Evolutionary conservation across 2,113 vertebrate genomes (phyloP).

Genomic region (Melanostigma gelatinosum): DNA sequence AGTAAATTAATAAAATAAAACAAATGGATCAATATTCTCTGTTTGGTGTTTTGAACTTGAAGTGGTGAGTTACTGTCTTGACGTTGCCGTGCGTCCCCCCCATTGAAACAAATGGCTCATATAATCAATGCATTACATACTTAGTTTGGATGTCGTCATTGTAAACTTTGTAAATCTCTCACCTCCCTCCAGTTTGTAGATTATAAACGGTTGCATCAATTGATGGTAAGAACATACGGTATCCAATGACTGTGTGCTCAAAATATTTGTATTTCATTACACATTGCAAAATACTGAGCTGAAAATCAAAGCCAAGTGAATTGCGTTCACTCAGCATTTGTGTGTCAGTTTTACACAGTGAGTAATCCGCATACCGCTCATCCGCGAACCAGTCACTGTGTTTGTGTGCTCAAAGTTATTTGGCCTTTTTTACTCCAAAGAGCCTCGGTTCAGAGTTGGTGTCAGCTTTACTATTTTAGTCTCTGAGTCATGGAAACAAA

Average conservation of each 20-base stretch:
- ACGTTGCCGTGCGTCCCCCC: not conserved
- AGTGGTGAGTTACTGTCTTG: constrained; percentile 7
- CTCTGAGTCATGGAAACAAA: constrained; percentile 72
- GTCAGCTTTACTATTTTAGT: constrained; percentile 63
- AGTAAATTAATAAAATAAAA: constrained; percentile 4
- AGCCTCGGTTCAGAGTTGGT: constrained; percentile 44
- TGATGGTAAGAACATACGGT: constrained; percentile 13
- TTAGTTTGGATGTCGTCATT: constrained; percentile 12
- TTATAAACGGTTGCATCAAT: constrained; percentile 15
- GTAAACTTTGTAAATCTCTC: constrained; percentile 18
- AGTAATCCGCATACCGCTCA: constrained; percentile 46
- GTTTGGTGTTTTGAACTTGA: constrained; percentile 11
- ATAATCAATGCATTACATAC: not conserved
- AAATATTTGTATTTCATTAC: constrained; percentile 26
- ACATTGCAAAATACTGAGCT: constrained; percentile 24
- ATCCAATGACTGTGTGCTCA: not conserved
- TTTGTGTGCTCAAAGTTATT: constrained; percentile 52
- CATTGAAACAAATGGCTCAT: constrained; percentile 10
- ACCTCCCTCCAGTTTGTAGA: constrained; percentile 1
- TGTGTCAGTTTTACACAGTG: constrained; percentile 31
- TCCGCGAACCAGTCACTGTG: constrained; percentile 48
- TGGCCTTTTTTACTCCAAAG: constrained; percentile 57
- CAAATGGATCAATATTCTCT: constrained; percentile 36
- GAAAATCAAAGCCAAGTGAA: constrained; percentile 16
- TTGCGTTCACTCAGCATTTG: constrained; percentile 39